Evolutionary conservation across 2,113 vertebrate genomes (phyloP).

Genomic region (Peromyscus californicus): DNA sequence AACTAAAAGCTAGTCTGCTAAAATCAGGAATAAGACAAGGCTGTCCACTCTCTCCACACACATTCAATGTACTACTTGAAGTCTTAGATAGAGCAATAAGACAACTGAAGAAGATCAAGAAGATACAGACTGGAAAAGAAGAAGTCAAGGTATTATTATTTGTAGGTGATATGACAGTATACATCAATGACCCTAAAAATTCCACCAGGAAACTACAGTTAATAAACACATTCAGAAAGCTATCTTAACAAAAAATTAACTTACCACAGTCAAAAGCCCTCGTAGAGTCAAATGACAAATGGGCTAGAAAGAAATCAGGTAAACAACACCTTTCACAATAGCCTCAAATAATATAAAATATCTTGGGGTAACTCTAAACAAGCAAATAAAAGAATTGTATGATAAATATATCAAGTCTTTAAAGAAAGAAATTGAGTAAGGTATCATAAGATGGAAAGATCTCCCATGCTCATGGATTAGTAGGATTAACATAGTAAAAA

Average conservation of each 20-base stretch:
- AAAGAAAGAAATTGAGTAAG: neutral
- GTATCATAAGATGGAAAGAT: too few species aligned
- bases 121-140: neutral
- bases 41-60: neutral
- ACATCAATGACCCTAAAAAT: neutral
- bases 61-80: neutral
- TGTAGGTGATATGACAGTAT: neutral
- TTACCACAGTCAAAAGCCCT: neutral
- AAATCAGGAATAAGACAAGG: neutral
- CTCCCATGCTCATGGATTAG: too few species aligned
- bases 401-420: neutral
- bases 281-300: neutral
- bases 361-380: neutral
- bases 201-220: neutral
- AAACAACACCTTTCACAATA: neutral
- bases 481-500: too few species aligned
- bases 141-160: neutral
- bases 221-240: neutral
- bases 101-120: neutral
- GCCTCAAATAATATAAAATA: neutral
- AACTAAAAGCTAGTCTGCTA: neutral
- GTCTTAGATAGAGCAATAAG: neutral
- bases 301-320: neutral
- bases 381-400: neutral
- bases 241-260: neutral